Conservation (phyloP, 2,888 invertebrate genomes). For the Dromius quadrimaculatus region DNA sequence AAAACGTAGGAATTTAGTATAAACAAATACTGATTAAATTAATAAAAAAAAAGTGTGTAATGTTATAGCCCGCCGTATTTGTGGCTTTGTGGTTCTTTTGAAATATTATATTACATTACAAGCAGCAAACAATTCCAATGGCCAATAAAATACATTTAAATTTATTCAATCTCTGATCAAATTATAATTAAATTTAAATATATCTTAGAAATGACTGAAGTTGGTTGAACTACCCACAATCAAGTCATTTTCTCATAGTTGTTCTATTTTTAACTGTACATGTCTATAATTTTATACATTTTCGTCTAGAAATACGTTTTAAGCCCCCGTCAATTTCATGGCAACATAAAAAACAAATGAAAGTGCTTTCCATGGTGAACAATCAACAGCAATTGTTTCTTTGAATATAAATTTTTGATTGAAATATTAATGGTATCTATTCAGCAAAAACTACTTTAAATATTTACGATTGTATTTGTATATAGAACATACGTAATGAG, state of each 20-base stretch:
- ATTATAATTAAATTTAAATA: neutral
- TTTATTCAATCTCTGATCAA: neutral
- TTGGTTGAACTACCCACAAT: too few species aligned
- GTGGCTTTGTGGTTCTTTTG: neutral
- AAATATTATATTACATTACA: slow-evolving; percentile 9
- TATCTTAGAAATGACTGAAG: neutral
- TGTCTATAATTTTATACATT: slow-evolving; percentile 1
- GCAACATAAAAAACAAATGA: too few species aligned
- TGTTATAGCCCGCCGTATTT: slow-evolving; percentile 10
- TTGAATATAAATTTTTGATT: too few species aligned
- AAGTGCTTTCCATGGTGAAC: too few species aligned
- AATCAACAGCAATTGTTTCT: too few species aligned
- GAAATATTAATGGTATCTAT: too few species aligned
- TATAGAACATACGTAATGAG: neutral
- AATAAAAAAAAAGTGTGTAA: slow-evolving; percentile 1
- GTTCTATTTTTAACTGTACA: neutral
- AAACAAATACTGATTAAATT: neutral
- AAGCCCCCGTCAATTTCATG: too few species aligned
- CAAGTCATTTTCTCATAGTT: neutral
- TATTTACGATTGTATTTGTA: too few species aligned
- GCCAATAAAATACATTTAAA: neutral
- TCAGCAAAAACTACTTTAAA: too few species aligned
- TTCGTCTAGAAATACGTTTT: too few species aligned
- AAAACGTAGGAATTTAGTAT: neutral
- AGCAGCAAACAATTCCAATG: neutral